Evolutionary conservation across 2,888 invertebrate genomes (phyloP), one percentile per base, ranked within the genome.

Genomic region (Spisula solida): DNA sequence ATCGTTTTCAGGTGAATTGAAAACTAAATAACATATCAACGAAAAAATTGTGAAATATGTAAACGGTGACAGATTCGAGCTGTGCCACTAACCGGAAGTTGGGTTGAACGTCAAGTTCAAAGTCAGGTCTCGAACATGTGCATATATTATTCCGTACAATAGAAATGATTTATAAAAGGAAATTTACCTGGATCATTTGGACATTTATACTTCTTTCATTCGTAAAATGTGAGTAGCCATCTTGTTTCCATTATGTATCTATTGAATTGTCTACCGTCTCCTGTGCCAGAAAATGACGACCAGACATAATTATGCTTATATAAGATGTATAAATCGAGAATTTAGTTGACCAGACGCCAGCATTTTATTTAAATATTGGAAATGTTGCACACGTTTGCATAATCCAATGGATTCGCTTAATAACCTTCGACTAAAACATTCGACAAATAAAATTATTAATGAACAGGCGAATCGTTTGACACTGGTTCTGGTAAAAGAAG

Each of bases 91-190:
- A 31, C 75, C n/a, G 75, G 75, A 16, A 75, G 31, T 75, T 8
- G 60, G 25, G 20, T 18, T 75, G 12, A 34, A 75, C 5, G 12
- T 34, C 14, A 1, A 34, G 75, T 75, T 75, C 34, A 34, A 75
- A 25, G 25, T 66, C 12, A 6, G n/a, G 31, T 75, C 1, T 75
- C 75, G 34, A 75, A 34, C 34, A 75, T 75, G 75, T 16, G 31
- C 31, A 16, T 12, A 16, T 14, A 25, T 16, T 34, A 18, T 75
- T 55, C 20, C 0, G 51, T 29, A 25, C 12, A 25, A 41, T n/a
- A 82, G 82, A 60, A 20, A 82, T 82, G 82, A 82, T 82, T 56
- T 66, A 82, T 47, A 82, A 82, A 82, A 82, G 56, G 47, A 82
- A 82, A 47, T 18, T 14, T 14, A 25, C 60, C n/a, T n/a, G 0